Percentiles rank a stretch among this genome's conserved stretches.
phyloP scores from a whole-genome alignment of 2,888 invertebrate species.

The Pegoplata infirma region DNA sequence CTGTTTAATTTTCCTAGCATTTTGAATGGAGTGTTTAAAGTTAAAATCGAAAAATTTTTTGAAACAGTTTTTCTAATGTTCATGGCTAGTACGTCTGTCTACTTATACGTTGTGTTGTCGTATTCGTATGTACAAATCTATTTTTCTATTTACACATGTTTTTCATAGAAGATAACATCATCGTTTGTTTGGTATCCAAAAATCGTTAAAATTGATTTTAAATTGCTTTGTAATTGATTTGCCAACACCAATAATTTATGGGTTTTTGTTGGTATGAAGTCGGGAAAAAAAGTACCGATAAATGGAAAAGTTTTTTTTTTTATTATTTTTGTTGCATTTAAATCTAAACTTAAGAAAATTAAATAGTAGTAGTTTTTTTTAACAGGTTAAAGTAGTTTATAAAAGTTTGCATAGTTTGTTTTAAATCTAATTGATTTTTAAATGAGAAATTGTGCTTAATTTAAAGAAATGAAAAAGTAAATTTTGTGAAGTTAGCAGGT shows the following conservation, averaged over 20 bases:
- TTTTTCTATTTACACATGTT: constrained; percentile 53
- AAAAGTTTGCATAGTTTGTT: too few relatives aligned
- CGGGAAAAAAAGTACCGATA: neutral
- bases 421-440: too few relatives aligned
- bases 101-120: too few relatives aligned
- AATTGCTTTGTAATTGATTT: constrained; percentile 60
- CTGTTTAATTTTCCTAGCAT: neutral
- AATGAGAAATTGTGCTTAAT: too few relatives aligned
- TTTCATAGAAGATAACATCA: neutral
- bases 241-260: constrained; percentile 55
- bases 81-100: constrained; percentile 22
- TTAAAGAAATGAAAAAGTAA: too few relatives aligned
- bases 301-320: neutral
- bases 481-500: too few relatives aligned
- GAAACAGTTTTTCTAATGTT: constrained; percentile 10
- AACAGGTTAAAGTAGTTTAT: too few relatives aligned
- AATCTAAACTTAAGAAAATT: neutral
- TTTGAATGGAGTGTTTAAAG: neutral
- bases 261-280: constrained; percentile 5
- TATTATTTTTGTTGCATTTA: too few relatives aligned
- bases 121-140: constrained; percentile 37
- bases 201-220: constrained; percentile 55
- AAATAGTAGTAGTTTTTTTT: too few relatives aligned
- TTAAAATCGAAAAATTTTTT: neutral
- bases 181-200: constrained; percentile 18